Evolutionary conservation across 1,140 invertebrate species (phyloP).

Genomic region (Trichomalopsis sarcophagae): DNA sequence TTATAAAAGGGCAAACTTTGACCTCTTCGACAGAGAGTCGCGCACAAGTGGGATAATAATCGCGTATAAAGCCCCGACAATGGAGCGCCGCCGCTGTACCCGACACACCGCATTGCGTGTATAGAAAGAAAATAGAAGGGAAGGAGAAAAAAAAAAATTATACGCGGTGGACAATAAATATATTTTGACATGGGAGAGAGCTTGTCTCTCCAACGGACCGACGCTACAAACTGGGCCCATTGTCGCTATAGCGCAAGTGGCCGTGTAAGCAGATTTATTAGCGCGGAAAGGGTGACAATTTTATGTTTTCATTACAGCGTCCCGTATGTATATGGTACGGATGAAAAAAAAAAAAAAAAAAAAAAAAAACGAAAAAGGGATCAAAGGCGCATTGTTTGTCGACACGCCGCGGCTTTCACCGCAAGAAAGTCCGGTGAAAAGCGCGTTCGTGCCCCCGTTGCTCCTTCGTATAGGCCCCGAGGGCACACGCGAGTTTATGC

Average conservation of each 20-base stretch:
- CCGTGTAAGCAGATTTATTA: constrained; percentile 59
- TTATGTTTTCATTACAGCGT: constrained; percentile 70
- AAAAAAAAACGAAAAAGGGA: constrained; percentile 47
- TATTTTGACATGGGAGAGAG: constrained; percentile 75
- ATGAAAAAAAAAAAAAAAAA: no score
- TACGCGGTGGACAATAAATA: constrained; percentile 69
- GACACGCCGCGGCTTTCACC: neutral
- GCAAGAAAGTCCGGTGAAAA: neutral
- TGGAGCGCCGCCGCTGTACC: constrained; percentile 50
- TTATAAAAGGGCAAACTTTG: constrained; percentile 35
- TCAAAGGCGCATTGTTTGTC: constrained; percentile 51
- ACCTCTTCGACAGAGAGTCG: constrained; percentile 52
- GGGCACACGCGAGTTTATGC: constrained; percentile 49
- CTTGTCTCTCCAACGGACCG: constrained; percentile 40
- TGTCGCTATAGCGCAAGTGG: neutral
- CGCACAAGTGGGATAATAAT: constrained; percentile 72
- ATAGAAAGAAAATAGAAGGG: constrained; percentile 35
- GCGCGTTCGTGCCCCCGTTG: no score
- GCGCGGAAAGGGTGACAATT: constrained; percentile 60
- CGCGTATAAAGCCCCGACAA: constrained; percentile 71
- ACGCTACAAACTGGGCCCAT: constrained; percentile 13
- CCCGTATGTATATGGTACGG: neutral
- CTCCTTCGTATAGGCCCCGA: neutral
- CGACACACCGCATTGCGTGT: constrained; percentile 66
- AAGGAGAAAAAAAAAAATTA: constrained; percentile 11